phyloP scores from a whole-genome alignment of 2,797 vertebrate genomes.

The Rhodeus uyekii region DNA sequence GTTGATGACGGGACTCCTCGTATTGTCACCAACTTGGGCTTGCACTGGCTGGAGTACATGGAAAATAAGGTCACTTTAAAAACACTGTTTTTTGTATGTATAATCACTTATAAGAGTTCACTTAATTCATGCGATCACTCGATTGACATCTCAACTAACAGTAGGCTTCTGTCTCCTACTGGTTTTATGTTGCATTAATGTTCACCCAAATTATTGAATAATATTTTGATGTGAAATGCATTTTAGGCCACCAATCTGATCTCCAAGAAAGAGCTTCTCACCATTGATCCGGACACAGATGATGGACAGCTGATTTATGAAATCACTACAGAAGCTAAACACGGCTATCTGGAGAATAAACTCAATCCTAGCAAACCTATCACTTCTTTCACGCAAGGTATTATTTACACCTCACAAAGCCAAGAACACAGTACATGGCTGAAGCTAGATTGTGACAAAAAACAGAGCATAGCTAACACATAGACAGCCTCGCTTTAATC shows the following conservation, averaged over 20 bases:
- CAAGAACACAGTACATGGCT: background rate
- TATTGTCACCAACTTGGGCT: conserved; percentile 91
- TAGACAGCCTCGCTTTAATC: background rate
- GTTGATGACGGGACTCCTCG: conserved; percentile 91
- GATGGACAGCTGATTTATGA: conserved; percentile 89
- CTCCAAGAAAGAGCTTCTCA: conserved; percentile 94
- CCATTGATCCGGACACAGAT: conserved; percentile 90
- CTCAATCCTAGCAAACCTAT: conserved; percentile 76
- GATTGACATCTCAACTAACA: background rate
- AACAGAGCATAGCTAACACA: background rate
- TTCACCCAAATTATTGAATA: background rate
- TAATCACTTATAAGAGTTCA: background rate
- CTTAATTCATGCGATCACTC: background rate
- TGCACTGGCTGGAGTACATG: conserved; percentile 93
- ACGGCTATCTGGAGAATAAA: conserved; percentile 90
- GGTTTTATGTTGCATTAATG: background rate
- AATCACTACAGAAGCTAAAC: conserved; percentile 80
- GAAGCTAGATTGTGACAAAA: background rate
- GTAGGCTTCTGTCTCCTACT: conserved; percentile 51
- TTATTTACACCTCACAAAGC: background rate
- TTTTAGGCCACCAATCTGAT: conserved; percentile 90
- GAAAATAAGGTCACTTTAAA: conserved; percentile 83
- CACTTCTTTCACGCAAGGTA: conserved; percentile 91
- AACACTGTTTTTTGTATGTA: background rate
- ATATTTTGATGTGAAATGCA: background rate